Percentiles rank a stretch among this genome's conserved stretches.
Conservation (phyloP, 2,797 vertebrate species). For the Thripadectes ignobilis region DNA sequence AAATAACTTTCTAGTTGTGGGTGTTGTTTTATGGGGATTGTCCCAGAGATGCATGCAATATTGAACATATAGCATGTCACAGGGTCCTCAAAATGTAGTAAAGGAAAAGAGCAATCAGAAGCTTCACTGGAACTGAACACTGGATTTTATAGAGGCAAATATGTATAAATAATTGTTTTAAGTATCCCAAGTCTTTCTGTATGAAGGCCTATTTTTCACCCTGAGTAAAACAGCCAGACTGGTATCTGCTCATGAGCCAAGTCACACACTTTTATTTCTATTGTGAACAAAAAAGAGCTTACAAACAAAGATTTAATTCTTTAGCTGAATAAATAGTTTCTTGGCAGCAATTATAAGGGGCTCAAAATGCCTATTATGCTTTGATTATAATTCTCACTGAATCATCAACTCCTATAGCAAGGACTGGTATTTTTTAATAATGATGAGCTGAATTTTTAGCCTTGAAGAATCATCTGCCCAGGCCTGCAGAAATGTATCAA, state of each 20-base stretch:
- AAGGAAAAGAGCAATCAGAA: background rate
- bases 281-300: conserved; percentile 50
- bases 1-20: background rate
- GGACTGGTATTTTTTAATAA: conserved; percentile 57
- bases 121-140: background rate
- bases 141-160: background rate
- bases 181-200: background rate
- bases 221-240: conserved; percentile 11
- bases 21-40: background rate
- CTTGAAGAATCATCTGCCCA: background rate
- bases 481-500: background rate
- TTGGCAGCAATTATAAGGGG: conserved; percentile 66
- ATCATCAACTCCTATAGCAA: conserved; percentile 66
- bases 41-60: background rate
- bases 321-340: conserved; percentile 77
- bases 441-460: conserved; percentile 23
- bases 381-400: conserved; percentile 72
- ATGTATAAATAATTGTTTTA: conserved; percentile 9
- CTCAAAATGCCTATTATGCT: conserved; percentile 72
- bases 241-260: conserved; percentile 38
- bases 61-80: background rate
- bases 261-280: conserved; percentile 57
- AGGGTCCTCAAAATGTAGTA: background rate
- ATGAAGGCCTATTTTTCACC: conserved; percentile 41
- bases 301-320: conserved; percentile 64